Base-by-base conservation (phyloP, 2,113 vertebrate genomes). In the Cinclus cinclus region DNA sequence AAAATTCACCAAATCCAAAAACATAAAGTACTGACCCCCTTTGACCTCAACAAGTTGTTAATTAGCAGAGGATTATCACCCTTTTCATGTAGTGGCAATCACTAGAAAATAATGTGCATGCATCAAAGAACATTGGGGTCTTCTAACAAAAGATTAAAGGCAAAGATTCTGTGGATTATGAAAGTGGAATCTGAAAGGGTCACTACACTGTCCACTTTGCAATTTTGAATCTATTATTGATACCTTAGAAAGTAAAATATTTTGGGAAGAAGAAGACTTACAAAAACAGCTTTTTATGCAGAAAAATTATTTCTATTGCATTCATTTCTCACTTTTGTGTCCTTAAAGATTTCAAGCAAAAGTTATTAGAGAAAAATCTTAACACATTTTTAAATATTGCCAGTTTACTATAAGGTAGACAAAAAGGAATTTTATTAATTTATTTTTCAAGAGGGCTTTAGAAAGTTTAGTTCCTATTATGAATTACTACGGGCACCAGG, bases 11-110 rank as follows among this genome's bases (percentile, higher is more conserved):
- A 91, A 77, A 70, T 81, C 60, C 39, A 87, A 89, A 97, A 79
- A 81, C 87, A 64, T 81, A 62, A 78, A 63, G 47, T 79, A 20
- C 19, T 96, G 91, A 92, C 62, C 81, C 75, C 33, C 10, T 5
- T 9, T 70, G 73, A 97, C 77, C 86, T 71, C 55, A 73, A 58
- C 56, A 89, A 91, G 73, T 93, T 94, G 55, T 93, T 90, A 97
- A 90, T 97, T 95, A 92, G 93, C 55, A 91, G 67, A 92, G 89
- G 81, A 95, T 96, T 95, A 95, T 95, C 86, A 90, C 83, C 50
- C 80, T 84, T 94, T 86, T 90, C 90, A 78, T 65, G 81, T 79
- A 53, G 41, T 65, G 75, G 73, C 90, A 91, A 91, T 85, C 90
- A 82, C 86, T 79, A 96, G 93, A 96, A 97, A 95, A 92, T 79